phyloP scores from a whole-genome alignment of 2,113 vertebrate genomes.

The Halcyon malimbica region DNA sequence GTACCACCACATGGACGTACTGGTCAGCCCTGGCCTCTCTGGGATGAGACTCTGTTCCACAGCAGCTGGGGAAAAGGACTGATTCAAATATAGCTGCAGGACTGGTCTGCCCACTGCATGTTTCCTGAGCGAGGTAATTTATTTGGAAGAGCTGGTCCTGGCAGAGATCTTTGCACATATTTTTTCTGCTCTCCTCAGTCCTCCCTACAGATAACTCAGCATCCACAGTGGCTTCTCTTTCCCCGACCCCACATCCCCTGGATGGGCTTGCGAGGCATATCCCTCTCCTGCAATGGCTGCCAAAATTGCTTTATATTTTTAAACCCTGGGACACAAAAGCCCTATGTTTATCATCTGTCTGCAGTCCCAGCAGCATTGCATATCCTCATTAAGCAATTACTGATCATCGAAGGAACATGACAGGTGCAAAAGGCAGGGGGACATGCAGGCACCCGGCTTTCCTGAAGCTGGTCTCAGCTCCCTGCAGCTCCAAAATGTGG shows the following conservation, averaged over 20 bases:
- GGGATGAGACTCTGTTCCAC: background rate
- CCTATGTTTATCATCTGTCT: background rate
- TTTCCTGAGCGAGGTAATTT: background rate
- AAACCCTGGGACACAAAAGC: background rate
- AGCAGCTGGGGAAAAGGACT: background rate
- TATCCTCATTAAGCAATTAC: background rate
- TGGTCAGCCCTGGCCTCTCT: background rate
- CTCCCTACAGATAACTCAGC: background rate
- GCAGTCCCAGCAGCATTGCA: background rate
- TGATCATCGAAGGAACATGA: background rate
- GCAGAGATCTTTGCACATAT: background rate
- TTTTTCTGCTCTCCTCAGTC: background rate
- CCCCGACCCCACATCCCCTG: background rate
- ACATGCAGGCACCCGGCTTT: accelerated
- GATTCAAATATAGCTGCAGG: background rate
- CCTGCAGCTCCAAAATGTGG: background rate
- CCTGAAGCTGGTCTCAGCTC: background rate
- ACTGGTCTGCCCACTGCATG: background rate
- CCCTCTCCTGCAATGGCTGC: background rate
- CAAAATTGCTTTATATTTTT: slow-evolving; percentile 30
- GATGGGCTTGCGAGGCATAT: background rate
- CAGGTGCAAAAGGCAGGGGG: background rate
- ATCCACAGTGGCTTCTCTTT: background rate
- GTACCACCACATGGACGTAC: background rate
- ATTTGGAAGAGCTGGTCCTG: background rate